Evolutionary conservation across 2,113 vertebrate species (phyloP).

Genomic region (Tichodroma muraria): DNA sequence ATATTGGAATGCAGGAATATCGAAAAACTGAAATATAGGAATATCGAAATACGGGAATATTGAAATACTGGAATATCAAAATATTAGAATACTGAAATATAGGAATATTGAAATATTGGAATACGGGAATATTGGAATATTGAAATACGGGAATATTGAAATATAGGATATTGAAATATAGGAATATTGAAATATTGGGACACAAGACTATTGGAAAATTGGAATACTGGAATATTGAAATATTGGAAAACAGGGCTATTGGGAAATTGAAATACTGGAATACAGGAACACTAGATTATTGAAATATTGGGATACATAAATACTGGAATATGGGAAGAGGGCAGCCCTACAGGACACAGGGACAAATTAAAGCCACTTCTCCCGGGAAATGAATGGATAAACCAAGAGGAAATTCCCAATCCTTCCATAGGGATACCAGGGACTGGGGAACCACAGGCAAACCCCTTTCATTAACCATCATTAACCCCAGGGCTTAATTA

Average conservation of each 20-base stretch:
- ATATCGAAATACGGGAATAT: neutral
- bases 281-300: neutral
- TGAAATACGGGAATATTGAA: no score
- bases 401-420: neutral
- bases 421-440: neutral
- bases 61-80: rapidly evolving
- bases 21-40: neutral
- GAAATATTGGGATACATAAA: neutral
- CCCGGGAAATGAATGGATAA: neutral
- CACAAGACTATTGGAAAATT: neutral
- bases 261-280: neutral
- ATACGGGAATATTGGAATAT: rapidly evolving
- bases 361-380: neutral
- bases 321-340: neutral
- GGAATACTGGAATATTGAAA: neutral
- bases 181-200: neutral
- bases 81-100: rapidly evolving
- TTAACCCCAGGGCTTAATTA: neutral
- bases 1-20: neutral
- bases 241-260: no score
- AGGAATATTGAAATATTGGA: neutral
- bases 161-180: neutral
- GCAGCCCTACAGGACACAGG: neutral
- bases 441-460: neutral
- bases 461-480: neutral